Evolutionary conservation across 2,113 vertebrate genomes (phyloP).

Genomic region (Verasper variegatus): DNA sequence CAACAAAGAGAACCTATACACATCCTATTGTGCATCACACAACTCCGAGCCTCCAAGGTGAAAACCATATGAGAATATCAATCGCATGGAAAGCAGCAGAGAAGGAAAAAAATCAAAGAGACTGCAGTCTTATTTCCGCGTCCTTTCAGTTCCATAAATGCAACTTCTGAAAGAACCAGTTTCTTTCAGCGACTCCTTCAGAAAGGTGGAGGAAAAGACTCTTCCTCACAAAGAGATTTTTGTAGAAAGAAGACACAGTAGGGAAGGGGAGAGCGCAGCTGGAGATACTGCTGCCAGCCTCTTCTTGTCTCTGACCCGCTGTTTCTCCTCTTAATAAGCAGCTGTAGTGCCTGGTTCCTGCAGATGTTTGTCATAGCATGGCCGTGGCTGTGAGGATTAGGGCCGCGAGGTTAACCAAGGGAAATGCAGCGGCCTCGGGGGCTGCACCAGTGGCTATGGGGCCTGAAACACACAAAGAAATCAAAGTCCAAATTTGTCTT

Average conservation of each 20-base stretch:
- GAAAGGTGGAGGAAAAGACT: constrained; percentile 47
- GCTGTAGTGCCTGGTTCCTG: constrained; percentile 33
- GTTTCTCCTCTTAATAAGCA: constrained; percentile 47
- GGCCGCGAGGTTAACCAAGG: constrained; percentile 85
- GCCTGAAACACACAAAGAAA: constrained; percentile 78
- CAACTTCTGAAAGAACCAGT: constrained; percentile 53
- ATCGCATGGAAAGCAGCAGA: constrained; percentile 40
- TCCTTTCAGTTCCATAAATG: constrained; percentile 64
- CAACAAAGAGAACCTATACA: constrained; percentile 48
- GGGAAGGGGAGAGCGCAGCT: constrained; percentile 50
- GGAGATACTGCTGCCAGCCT: constrained; percentile 42
- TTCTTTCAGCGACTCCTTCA: constrained; percentile 63
- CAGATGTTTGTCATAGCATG: constrained; percentile 77
- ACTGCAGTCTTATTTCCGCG: constrained; percentile 46
- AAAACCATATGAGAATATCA: constrained; percentile 56
- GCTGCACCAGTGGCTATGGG: constrained; percentile 87
- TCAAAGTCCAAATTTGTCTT: not conserved
- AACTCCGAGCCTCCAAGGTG: constrained; percentile 44
- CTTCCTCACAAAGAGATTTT: constrained; percentile 54
- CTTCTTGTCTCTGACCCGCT: constrained; percentile 59
- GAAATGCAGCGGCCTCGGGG: constrained; percentile 80
- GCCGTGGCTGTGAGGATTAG: constrained; percentile 90
- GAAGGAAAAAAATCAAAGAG: constrained; percentile 41
- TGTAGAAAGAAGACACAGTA: constrained; percentile 46
- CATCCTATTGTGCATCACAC: constrained; percentile 40